Base-by-base conservation (phyloP, 2,888 invertebrate genomes). In the Eupithecia inturbata region DNA sequence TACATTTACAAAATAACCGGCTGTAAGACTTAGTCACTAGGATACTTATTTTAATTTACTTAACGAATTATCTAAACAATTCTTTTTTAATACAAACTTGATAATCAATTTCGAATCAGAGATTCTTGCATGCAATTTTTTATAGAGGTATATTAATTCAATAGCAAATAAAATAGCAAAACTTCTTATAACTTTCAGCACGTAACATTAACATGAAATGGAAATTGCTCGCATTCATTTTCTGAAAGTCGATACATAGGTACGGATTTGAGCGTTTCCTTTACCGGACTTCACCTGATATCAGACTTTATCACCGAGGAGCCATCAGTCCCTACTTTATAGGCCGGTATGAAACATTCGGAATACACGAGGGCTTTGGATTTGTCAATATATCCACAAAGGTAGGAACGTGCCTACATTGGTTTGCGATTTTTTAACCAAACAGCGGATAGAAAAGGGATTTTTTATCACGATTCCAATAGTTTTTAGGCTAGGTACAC, bases 401-500 rank as follows among this genome's bases (percentile, higher is more conserved):
- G 36, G 62, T 63, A 57, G 41, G 69, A 68, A 74, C 78, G 77
- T 75, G 73, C 53, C 45, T 71, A 72, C 71, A 76, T 71, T 69
- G 73, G 71, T 67, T 74, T 72, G 53, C 31, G 73, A 74, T 78
- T 77, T 79, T 80, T 76, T 73, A 74, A 74, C 53, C 33, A 69
- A 71, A 71, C 71, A 72, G 39, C 22, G 41, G 60, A 71, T 60
- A 71, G 70, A 77, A 75, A 78, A 67, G 67, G 69, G 72, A 68
- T 66, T 77, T 77, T 79, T 74, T 79, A 75, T 80, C 77, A 78
- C 78, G 79, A 67, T 70, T 67, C 71, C 76, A 77, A 77, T 79
- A 77, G 72, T 77, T 76, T 74, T 75, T 71, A 45, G 74, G 71
- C 77, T 78, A 62, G 28, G 19, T 31, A 79, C 74, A n/a, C n/a